Conservation (phyloP, 2,113 vertebrate genomes). For the Scomber scombrus region DNA sequence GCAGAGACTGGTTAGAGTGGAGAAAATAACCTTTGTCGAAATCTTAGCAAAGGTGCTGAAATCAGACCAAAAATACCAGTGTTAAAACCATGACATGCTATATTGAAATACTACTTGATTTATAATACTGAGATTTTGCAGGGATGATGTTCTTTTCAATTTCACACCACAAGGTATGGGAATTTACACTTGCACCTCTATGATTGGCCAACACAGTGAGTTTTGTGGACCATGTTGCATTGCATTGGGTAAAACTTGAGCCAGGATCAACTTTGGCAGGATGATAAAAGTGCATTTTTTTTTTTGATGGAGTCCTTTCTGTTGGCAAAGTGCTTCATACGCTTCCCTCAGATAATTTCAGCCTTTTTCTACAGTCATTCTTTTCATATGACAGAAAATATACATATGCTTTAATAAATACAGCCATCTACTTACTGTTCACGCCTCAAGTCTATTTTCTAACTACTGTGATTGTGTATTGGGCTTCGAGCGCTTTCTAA, state of each 20-base stretch:
- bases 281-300: too few relatives aligned
- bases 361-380: neutral
- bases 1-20: conserved; percentile 17
- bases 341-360: neutral
- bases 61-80: too few relatives aligned
- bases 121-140: neutral
- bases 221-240: neutral
- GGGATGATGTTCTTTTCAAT: neutral
- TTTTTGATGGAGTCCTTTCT: neutral
- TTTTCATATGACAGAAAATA: neutral
- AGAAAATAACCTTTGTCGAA: conserved; percentile 43
- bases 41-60: too few relatives aligned
- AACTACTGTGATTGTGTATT: neutral
- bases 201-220: too few relatives aligned
- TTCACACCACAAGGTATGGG: neutral
- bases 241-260: neutral
- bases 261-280: neutral
- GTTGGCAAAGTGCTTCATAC: too few relatives aligned
- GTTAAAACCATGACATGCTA: neutral
- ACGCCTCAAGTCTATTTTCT: neutral
- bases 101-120: neutral
- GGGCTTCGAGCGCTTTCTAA: neutral
- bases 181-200: too few relatives aligned
- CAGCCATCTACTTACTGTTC: neutral
- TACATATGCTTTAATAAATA: neutral